Conservation (phyloP, 2,113 vertebrate species). For the Connochaetes taurinus region DNA sequence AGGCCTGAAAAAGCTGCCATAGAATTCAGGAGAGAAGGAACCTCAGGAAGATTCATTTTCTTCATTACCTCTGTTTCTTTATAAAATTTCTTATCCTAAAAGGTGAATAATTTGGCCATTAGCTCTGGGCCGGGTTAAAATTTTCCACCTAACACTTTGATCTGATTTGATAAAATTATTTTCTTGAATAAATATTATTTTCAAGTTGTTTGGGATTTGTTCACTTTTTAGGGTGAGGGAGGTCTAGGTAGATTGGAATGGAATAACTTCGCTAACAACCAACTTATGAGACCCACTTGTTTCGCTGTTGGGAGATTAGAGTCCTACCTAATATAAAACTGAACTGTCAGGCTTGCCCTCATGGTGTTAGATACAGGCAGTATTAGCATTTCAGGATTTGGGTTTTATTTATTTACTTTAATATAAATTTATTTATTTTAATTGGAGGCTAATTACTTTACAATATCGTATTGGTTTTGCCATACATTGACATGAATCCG, state of each 20-base stretch:
- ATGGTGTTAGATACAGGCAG: neutral
- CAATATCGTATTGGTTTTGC: no score
- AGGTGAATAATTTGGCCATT: neutral
- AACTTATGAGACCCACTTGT: neutral
- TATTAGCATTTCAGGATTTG: neutral
- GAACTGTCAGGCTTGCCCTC: neutral
- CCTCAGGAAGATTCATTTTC: neutral
- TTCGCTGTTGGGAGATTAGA: neutral
- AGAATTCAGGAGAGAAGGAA: neutral
- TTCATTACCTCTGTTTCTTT: neutral
- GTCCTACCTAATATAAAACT: neutral
- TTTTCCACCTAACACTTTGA: neutral
- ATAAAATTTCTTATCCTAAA: neutral
- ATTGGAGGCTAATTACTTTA: no score
- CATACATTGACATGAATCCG: no score
- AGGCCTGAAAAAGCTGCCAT: neutral
- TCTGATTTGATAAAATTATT: neutral
- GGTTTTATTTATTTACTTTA: neutral
- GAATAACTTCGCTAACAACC: neutral
- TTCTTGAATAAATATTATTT: neutral
- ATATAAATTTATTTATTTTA: no score
- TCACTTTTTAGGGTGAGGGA: neutral
- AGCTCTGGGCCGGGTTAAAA: neutral
- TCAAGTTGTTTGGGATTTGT: neutral
- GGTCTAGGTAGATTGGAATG: neutral